A percentile compares a stretch with the other conserved stretches of the same genome.
Evolutionary conservation across 1,140 invertebrate species (phyloP).

Genomic region (Ceratosolen solmsi): DNA sequence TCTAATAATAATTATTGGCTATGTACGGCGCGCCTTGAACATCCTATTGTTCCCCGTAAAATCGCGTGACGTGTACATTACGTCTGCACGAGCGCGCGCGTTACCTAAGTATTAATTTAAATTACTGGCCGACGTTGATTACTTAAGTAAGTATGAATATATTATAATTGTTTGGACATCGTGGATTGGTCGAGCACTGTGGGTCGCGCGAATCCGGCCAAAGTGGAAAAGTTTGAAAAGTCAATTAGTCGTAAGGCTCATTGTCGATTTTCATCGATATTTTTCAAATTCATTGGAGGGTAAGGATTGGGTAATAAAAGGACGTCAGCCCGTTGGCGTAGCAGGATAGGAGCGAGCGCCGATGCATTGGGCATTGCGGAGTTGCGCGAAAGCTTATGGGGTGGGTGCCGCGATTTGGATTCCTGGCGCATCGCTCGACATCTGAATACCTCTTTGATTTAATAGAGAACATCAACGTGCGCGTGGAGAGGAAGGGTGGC

Average conservation of each 20-base stretch:
- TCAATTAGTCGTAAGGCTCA: not conserved
- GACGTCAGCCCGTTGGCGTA: too few relatives aligned
- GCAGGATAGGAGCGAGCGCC: not conserved
- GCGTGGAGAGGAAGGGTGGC: not conserved
- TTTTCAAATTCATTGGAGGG: too few relatives aligned
- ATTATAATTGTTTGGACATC: not conserved
- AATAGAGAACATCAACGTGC: constrained; percentile 64
- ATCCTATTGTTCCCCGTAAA: not conserved
- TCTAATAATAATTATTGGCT: not conserved
- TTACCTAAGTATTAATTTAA: not conserved
- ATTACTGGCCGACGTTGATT: not conserved
- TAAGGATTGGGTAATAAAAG: too few relatives aligned
- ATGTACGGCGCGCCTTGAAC: too few relatives aligned
- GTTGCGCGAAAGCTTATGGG: too few relatives aligned
- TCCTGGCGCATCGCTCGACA: constrained; percentile 61
- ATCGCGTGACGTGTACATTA: not conserved
- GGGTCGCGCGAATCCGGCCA: too few relatives aligned
- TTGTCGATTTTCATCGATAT: too few relatives aligned
- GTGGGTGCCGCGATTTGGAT: constrained; percentile 58
- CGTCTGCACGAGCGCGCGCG: not conserved
- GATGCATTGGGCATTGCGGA: not conserved
- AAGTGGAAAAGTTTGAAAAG: not conserved
- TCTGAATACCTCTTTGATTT: constrained; percentile 66
- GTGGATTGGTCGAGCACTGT: too few relatives aligned
- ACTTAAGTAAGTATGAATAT: not conserved